Evolutionary conservation across 2,888 invertebrate species (phyloP), one percentile per base, ranked within the genome.

Genomic region (Parelbella ahira): DNA sequence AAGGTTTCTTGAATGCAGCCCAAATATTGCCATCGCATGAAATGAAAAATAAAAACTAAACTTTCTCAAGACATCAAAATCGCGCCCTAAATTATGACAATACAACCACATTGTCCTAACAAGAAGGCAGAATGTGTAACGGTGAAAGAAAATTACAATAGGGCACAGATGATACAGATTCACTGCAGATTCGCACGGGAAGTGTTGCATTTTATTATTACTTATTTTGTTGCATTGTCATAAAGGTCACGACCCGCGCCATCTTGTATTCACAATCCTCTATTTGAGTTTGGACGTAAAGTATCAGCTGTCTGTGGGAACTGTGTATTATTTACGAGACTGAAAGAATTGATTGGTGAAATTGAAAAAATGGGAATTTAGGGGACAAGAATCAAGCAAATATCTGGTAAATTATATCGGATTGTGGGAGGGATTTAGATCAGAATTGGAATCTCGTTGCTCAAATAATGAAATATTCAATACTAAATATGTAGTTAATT

Each of bases 161-260:
- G 68, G 68, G 68, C 68, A 68, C 68, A 70, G 73, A 75, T 77
- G 77, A 73, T 76, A 68, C n/a, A n/a, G n/a, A n/a, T n/a, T n/a
- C n/a, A n/a, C n/a, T n/a, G n/a, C 69, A 76, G 60, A 75, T 78
- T 76, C 77, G 77, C 77, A 75, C 63, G 78, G 78, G 75, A 74
- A 74, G 70, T 48, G 39, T 51, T 53, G 48, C 47, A 53, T 53
- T 15, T 27, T 28, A 28, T 28, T 28, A 28, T 28, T 28, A 28
- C 28, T n/a, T n/a, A n/a, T n/a, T n/a, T n/a, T 28, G 13, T 15
- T 12, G 4, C 15, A 49, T 58, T 58, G 57, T 62, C 53, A 36
- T 49, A n/a, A 56, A 68, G 76, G 73, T 76, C 76, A 50, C 56
- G 73, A 78, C 71, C 76, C 58, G 24, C 41, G 44, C 32, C 47